phyloP scores from a whole-genome alignment of 2,888 invertebrate species.

The Andrena bicolor region DNA sequence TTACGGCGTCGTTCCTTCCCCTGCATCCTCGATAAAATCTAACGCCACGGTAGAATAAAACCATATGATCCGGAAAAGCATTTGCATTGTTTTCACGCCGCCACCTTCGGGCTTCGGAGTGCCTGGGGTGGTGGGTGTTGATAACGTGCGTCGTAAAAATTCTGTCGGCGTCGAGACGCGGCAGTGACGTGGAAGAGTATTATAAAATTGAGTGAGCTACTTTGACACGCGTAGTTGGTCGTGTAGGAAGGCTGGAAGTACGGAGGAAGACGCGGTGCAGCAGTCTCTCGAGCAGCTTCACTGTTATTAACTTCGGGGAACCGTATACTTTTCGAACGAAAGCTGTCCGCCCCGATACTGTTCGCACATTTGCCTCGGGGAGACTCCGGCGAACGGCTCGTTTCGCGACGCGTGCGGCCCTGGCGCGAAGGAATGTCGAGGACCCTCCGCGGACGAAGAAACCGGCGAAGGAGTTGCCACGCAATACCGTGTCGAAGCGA shows the following conservation, averaged over 20 bases:
- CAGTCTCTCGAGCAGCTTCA: too few relatives aligned
- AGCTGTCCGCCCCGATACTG: too few relatives aligned
- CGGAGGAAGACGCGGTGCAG: too few relatives aligned
- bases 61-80: constrained; percentile 45
- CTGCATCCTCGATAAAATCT: constrained; percentile 35
- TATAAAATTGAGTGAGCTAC: too few relatives aligned
- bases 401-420: background rate
- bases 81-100: background rate
- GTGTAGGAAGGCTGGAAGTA: too few relatives aligned
- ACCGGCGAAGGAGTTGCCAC: constrained; percentile 37
- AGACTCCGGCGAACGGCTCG: background rate
- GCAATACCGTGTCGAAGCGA: constrained; percentile 48
- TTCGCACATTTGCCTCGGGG: too few relatives aligned
- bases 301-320: too few relatives aligned
- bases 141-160: constrained; percentile 8
- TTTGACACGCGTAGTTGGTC: too few relatives aligned
- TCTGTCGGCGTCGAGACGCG: too few relatives aligned
- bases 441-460: constrained; percentile 21
- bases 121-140: background rate
- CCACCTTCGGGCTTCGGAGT: background rate
- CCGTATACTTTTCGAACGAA: too few relatives aligned
- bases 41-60: constrained; percentile 49
- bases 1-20: constrained; percentile 13
- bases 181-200: too few relatives aligned
- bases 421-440: background rate